These are phyloP conservation scores for Sanderia malayensis DNA, from an alignment of 30 jellyfish, hydroid and myxozoan genomes.

Conservation along the genomic window DNA sequence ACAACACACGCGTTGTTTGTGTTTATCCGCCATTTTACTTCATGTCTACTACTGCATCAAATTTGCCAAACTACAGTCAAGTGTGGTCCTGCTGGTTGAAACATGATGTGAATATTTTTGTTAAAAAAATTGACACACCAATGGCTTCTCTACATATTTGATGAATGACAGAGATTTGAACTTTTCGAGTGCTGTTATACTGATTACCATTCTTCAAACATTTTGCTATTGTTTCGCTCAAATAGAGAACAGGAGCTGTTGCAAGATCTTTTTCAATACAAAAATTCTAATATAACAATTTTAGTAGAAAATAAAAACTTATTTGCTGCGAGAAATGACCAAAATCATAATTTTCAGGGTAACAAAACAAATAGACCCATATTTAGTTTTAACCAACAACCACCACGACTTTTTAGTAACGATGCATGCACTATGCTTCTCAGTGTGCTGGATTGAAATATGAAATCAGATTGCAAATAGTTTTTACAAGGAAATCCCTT, in stretches of 20 bases:
- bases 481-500: too few species aligned
- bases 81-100: conserved; percentile 6
- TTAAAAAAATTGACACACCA: neutral
- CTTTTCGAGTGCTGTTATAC: neutral
- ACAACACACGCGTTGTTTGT: neutral
- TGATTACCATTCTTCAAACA: neutral
- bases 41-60: conserved; percentile 3
- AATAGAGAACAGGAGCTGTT: neutral
- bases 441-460: too few species aligned
- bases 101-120: neutral
- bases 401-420: too few species aligned
- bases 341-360: neutral
- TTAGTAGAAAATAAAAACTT: neutral
- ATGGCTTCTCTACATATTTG: neutral
- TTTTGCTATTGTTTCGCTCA: neutral
- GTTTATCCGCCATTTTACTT: conserved; percentile 2
- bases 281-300: neutral
- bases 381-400: neutral
- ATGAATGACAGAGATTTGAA: conserved; percentile 1
- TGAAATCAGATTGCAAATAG: too few species aligned
- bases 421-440: too few species aligned
- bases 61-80: neutral
- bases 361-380: neutral
- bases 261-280: neutral
- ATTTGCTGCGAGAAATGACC: neutral